Evolutionary conservation across 2,888 invertebrate genomes (phyloP).

Genomic region (Mesochorus sp.): DNA sequence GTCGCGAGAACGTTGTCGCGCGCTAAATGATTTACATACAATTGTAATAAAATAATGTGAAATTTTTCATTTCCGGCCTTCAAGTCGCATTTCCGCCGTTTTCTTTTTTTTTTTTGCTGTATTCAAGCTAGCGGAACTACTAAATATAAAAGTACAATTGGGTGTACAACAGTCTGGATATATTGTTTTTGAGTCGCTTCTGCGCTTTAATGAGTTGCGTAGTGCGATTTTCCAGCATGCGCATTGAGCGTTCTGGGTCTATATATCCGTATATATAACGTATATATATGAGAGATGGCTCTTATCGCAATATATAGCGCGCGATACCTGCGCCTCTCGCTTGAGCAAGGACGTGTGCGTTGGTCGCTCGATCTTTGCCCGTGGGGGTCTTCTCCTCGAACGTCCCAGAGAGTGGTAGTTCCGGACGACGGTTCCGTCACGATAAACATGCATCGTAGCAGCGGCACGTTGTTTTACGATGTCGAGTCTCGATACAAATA

Average conservation of each 20-base stretch:
- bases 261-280: constrained; percentile 23
- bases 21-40: too few species aligned
- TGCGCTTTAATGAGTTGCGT: constrained; percentile 28
- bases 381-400: constrained; percentile 18
- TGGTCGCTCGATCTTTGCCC: constrained; percentile 16
- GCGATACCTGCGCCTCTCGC: constrained; percentile 74
- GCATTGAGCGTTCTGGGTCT: constrained; percentile 25
- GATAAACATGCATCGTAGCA: constrained; percentile 70
- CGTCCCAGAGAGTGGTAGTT: constrained; percentile 66
- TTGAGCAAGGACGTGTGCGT: constrained; percentile 55
- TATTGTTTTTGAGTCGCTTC: constrained; percentile 19
- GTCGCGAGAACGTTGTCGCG: too few species aligned
- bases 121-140: too few species aligned
- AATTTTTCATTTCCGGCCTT: too few species aligned
- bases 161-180: not conserved
- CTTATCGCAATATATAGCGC: constrained; percentile 33
- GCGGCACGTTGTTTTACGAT: constrained; percentile 65
- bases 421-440: constrained; percentile 69
- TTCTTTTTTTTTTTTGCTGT: too few species aligned
- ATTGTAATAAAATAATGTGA: too few species aligned
- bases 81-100: too few species aligned
- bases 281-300: constrained; percentile 48
- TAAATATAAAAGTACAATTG: too few species aligned
- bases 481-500: constrained; percentile 50
- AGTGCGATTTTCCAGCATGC: constrained; percentile 40